Percentiles rank a stretch among this genome's conserved stretches.
Conservation (phyloP, 2,113 vertebrate genomes). For the Fregetta grallaria region DNA sequence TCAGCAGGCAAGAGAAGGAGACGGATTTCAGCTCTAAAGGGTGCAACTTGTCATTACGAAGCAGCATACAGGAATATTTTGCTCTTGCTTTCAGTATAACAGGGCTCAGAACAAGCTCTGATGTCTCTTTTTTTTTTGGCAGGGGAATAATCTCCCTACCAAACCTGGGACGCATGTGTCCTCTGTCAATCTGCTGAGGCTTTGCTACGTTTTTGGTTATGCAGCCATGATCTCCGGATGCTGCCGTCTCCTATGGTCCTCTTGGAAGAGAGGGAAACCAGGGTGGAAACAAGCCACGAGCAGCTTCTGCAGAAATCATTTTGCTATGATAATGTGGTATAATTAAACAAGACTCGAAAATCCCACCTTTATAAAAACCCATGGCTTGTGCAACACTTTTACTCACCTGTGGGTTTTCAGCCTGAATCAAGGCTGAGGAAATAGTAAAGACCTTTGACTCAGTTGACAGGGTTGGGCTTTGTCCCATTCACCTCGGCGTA, state of each 20-base stretch:
- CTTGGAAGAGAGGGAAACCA: not conserved
- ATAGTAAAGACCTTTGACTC: not conserved
- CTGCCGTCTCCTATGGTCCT: not conserved
- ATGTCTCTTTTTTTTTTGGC: not conserved
- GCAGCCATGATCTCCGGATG: not conserved
- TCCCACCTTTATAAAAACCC: not conserved
- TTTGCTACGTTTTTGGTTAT: not conserved
- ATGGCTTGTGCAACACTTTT: not conserved
- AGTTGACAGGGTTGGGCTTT: rapidly evolving
- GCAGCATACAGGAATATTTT: rapidly evolving
- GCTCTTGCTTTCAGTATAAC: not conserved
- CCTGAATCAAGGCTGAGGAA: not conserved
- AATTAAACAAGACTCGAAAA: not conserved
- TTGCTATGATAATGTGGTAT: not conserved
- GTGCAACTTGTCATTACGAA: not conserved
- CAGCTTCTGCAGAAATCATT: not conserved
- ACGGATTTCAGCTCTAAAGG: not conserved
- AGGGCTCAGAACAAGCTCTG: not conserved
- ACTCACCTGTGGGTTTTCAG: not conserved
- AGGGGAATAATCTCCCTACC: not conserved
- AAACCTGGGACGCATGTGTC: rapidly evolving
- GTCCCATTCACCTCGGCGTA: rapidly evolving
- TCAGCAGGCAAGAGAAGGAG: not conserved
- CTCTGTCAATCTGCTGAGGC: not conserved
- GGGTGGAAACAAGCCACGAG: not conserved